Percentiles rank a stretch among this genome's conserved stretches.
These are phyloP conservation scores for Melangyna quadrimaculata DNA, from an alignment of 2,888 invertebrate species.

Conservation along the genomic window DNA sequence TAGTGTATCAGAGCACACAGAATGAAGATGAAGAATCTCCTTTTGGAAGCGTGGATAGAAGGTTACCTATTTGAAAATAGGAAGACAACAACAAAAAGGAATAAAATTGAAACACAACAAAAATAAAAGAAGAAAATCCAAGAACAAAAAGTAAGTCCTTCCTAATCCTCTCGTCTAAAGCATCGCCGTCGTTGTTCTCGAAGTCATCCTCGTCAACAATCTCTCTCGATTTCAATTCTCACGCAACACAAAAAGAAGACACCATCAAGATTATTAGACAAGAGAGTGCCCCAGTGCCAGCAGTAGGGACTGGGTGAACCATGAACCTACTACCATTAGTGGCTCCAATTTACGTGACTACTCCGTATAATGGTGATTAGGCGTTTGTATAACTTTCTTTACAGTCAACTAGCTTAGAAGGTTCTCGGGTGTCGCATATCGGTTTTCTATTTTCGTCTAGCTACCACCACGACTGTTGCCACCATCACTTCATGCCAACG, in stretches of 20 bases:
- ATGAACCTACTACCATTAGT: conserved; percentile 44
- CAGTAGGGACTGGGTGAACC: conserved; percentile 14
- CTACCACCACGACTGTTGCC: neutral
- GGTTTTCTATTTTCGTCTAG: conserved; percentile 24
- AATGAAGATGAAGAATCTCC: conserved; percentile 52
- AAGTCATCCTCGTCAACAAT: conserved; percentile 22
- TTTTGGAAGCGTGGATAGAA: conserved; percentile 2
- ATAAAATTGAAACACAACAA: neutral
- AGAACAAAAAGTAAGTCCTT: neutral
- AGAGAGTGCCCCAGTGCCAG: neutral
- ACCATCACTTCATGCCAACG: neutral
- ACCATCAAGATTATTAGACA: conserved; percentile 25
- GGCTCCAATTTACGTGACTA: conserved; percentile 67
- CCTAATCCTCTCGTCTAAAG: conserved; percentile 1
- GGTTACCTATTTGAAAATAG: conserved; percentile 34
- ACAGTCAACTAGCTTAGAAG: neutral
- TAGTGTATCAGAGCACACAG: conserved; percentile 47
- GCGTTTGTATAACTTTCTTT: conserved; percentile 34
- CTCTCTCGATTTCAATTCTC: conserved; percentile 34
- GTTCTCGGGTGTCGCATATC: conserved; percentile 13
- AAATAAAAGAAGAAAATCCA: neutral
- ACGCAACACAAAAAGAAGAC: conserved; percentile 34
- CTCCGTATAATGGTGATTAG: conserved; percentile 60
- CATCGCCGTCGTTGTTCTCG: neutral
- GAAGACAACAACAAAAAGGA: neutral